Conservation (phyloP, 2,797 vertebrate genomes). For the Tragelaphus oryx region DNA sequence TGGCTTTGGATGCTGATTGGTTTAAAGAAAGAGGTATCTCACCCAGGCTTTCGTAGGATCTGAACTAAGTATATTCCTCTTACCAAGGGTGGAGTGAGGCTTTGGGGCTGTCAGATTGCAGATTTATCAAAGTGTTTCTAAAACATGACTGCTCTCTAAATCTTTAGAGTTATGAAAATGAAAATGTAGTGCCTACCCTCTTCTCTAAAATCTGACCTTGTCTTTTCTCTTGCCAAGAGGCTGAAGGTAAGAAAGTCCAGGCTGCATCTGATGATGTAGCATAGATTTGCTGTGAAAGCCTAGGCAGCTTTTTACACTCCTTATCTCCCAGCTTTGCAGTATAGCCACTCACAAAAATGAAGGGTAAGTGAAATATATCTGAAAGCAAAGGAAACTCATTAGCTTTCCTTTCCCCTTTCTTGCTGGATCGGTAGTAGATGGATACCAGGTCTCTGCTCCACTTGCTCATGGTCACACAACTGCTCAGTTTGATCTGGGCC, state of each 20-base stretch:
- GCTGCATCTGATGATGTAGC: neutral
- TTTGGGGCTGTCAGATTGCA: neutral
- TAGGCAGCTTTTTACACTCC: neutral
- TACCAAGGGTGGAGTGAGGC: neutral
- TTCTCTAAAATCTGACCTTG: neutral
- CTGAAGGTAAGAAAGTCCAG: neutral
- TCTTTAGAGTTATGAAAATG: conserved; percentile 11
- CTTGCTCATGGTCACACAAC: neutral
- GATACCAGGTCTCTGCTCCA: neutral
- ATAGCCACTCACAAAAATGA: neutral
- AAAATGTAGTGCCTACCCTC: neutral
- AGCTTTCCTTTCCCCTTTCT: neutral
- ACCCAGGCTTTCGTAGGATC: neutral
- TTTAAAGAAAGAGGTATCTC: neutral
- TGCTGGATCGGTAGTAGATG: neutral
- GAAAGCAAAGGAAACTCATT: neutral
- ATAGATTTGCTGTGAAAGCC: neutral
- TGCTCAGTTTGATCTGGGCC: neutral
- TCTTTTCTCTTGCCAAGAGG: neutral
- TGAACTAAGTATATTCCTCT: neutral
- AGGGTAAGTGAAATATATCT: neutral
- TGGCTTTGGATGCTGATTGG: neutral
- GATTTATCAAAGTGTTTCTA: neutral
- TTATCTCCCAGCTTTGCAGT: neutral
- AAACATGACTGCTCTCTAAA: neutral